Evolutionary conservation across 2,797 vertebrate species (phyloP).

Genomic region (Notolabrus celidotus): DNA sequence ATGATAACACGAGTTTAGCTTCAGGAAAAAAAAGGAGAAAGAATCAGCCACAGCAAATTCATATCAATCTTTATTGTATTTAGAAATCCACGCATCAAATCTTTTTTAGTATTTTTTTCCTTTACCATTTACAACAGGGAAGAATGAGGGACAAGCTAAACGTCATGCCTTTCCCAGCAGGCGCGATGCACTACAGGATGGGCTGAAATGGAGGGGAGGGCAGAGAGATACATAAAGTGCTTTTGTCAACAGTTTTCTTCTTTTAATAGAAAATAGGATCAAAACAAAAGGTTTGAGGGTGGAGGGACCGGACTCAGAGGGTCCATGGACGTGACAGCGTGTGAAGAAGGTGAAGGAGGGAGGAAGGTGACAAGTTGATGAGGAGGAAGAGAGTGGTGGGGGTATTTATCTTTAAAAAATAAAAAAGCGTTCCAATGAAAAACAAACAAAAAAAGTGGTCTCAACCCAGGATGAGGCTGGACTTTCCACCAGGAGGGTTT

Average conservation of each 20-base stretch:
- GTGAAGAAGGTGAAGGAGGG: constrained; percentile 53
- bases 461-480: constrained; percentile 96
- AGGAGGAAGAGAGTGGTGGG: constrained; percentile 85
- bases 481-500: constrained; percentile 97
- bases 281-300: constrained; percentile 80
- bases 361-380: constrained; percentile 60
- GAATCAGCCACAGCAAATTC: constrained; percentile 73
- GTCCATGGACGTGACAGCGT: constrained; percentile 55
- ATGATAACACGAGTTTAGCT: not conserved
- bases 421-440: constrained; percentile 81
- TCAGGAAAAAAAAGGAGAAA: constrained; percentile 12
- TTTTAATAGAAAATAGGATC: constrained; percentile 87
- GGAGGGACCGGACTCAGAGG: constrained; percentile 56
- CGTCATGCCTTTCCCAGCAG: constrained; percentile 83
- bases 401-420: constrained; percentile 83
- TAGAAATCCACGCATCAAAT: constrained; percentile 89
- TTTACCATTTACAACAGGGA: constrained; percentile 83
- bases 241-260: constrained; percentile 91
- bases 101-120: constrained; percentile 72
- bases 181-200: constrained; percentile 84
- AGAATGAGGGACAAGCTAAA: constrained; percentile 79
- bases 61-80: constrained; percentile 91
- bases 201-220: constrained; percentile 74
- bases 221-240: constrained; percentile 94
- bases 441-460: constrained; percentile 55